phyloP scores from a whole-genome alignment of 2,113 vertebrate species.

The Loxodonta africana region DNA sequence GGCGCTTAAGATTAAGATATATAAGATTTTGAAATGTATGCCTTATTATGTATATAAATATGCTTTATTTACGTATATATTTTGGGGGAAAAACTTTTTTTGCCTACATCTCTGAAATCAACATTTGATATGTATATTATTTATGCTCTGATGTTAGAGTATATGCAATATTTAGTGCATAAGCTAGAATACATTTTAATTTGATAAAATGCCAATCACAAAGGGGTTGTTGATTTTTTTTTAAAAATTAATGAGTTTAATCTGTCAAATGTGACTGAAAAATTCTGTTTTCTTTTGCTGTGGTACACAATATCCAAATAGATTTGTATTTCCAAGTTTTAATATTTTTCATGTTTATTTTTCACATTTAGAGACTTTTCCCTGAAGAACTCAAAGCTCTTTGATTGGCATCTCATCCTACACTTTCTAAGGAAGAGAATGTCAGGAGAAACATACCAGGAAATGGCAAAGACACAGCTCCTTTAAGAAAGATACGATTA shows the following conservation, averaged over 20 bases:
- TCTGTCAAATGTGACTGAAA: constrained; percentile 57
- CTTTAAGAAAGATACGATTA: neutral
- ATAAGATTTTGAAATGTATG: neutral
- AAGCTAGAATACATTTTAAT: constrained; percentile 73
- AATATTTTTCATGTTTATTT: constrained; percentile 23
- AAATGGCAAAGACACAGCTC: neutral
- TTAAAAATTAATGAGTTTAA: constrained; percentile 60
- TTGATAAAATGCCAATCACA: constrained; percentile 70
- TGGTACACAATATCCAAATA: neutral
- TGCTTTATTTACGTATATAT: neutral
- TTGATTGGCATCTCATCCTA: constrained; percentile 17
- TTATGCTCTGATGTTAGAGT: constrained; percentile 56
- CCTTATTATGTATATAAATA: no score
- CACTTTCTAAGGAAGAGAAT: constrained; percentile 11
- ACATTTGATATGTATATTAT: constrained; percentile 44
- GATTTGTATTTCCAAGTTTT: constrained; percentile 15
- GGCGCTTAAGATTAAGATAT: neutral
- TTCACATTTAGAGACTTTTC: neutral
- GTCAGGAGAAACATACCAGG: neutral
- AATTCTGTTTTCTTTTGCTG: constrained; percentile 23
- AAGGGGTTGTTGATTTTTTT: neutral
- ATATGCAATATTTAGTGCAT: constrained; percentile 55
- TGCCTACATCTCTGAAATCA: constrained; percentile 45
- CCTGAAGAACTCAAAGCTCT: constrained; percentile 53
- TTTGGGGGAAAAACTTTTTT: constrained; percentile 28